Evolutionary conservation across 1,140 invertebrate species (phyloP), one percentile per base, ranked within the genome.

Genomic region (Protaetia brevitarsis): DNA sequence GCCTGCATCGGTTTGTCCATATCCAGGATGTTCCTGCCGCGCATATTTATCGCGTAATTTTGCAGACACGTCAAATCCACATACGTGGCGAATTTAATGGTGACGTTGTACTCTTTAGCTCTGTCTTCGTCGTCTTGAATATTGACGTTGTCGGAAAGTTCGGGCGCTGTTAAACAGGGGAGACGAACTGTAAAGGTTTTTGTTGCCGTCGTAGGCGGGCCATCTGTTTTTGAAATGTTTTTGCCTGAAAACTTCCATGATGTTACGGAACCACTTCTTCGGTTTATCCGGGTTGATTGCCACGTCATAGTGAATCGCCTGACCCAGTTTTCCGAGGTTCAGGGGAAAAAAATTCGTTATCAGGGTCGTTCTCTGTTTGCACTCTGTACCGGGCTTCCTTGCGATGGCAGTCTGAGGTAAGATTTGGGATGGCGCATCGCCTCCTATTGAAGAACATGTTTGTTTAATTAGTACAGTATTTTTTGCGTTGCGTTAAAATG

Each of bases 201-300:
- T 88, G 41, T 81, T 79, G 19, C 88, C 89, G 78, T 90, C 89
- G 80, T 88, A 90, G 8, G 88, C 88, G 3, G 87, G 86, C 69
- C 71, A 51, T 13, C 41, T 6, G 6, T 51, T 6, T 7, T 10
- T 6, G 16, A 13, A 51, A 51, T 7, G 6, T 10, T 6, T 19
- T 6, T 6, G 10, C 10, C 41, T 5, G 21, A 51, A 6, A 6
- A 5, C 61, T 63, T 79, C 74, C 65, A 82, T 72, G n/a, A 78
- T 78, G 26, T 11, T 11, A 27, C 73, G n/a, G 26, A 80, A 65
- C 41, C 77, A 65, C 45, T 70, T 75, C 70, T 79, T 82, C 0
- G 82, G 80, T 65, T 70, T 77, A 34, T 82, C 79, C 2, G 82
- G 82, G 2, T 69, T 71, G 61, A 83, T 77, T 7, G 62, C 41